phyloP scores from a whole-genome alignment of 1,140 invertebrate genomes.

The Brachionus koreanus region DNA sequence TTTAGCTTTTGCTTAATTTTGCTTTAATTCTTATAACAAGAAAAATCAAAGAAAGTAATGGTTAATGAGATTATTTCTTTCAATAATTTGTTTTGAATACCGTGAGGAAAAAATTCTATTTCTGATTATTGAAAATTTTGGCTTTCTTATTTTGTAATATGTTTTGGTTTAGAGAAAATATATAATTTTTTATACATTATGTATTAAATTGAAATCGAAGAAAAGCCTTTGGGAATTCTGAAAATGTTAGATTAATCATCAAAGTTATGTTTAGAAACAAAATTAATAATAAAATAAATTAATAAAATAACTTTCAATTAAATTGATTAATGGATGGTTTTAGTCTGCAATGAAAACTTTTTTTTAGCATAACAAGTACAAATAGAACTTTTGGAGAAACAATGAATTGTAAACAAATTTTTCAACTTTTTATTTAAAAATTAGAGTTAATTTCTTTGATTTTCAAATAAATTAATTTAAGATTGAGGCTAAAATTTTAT shows the following conservation, averaged over 20 bases:
- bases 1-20: not conserved
- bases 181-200: not conserved
- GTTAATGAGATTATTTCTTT: not conserved
- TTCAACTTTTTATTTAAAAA: no score
- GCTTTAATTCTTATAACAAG: not conserved
- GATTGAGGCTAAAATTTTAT: no score
- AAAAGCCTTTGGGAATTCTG: not conserved
- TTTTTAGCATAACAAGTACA: not conserved
- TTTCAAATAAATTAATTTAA: no score
- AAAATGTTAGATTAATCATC: not conserved
- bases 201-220: not conserved
- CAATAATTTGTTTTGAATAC: not conserved
- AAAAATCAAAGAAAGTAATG: not conserved
- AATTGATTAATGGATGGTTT: not conserved
- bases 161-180: not conserved
- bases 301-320: not conserved
- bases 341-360: not conserved
- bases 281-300: no score
- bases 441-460: no score
- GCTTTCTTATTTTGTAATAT: not conserved
- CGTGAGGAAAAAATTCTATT: not conserved
- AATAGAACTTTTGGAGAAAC: not conserved
- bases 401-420: not conserved
- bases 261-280: not conserved
- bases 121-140: not conserved